These are phyloP conservation scores for Oeneis ivallda DNA, from an alignment of 2,888 invertebrate species.

Conservation along the genomic window DNA sequence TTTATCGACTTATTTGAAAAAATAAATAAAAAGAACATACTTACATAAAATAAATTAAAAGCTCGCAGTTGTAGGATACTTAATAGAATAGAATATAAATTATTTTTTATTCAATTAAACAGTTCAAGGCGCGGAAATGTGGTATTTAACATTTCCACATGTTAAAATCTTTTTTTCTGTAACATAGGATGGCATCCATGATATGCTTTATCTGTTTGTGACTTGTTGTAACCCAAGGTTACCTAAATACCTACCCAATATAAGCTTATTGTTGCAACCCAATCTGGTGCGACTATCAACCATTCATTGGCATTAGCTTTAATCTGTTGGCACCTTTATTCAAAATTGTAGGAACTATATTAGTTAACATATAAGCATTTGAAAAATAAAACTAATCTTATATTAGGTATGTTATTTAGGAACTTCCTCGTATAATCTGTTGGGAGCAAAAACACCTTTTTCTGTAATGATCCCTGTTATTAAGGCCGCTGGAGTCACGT, in stretches of 20 bases:
- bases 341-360: slow-evolving; percentile 30
- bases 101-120: too few relatives aligned
- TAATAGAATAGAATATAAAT: too few relatives aligned
- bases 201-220: too few relatives aligned
- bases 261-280: too few relatives aligned
- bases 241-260: too few relatives aligned
- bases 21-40: not conserved
- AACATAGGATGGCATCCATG: too few relatives aligned
- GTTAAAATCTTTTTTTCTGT: too few relatives aligned
- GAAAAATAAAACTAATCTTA: not conserved
- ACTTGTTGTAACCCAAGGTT: too few relatives aligned
- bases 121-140: too few relatives aligned
- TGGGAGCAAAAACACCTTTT: slow-evolving; percentile 90
- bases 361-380: slow-evolving; percentile 3
- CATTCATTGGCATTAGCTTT: too few relatives aligned
- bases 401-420: slow-evolving; percentile 30
- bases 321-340: not conserved
- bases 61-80: not conserved
- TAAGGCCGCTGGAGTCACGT: slow-evolving; percentile 95
- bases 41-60: not conserved
- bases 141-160: too few relatives aligned
- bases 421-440: slow-evolving; percentile 60
- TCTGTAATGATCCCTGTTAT: slow-evolving; percentile 98
- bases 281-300: too few relatives aligned
- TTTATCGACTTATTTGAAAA: not conserved